Base-by-base conservation (phyloP, 2,888 invertebrate genomes). In the Drosophila paracracens region DNA sequence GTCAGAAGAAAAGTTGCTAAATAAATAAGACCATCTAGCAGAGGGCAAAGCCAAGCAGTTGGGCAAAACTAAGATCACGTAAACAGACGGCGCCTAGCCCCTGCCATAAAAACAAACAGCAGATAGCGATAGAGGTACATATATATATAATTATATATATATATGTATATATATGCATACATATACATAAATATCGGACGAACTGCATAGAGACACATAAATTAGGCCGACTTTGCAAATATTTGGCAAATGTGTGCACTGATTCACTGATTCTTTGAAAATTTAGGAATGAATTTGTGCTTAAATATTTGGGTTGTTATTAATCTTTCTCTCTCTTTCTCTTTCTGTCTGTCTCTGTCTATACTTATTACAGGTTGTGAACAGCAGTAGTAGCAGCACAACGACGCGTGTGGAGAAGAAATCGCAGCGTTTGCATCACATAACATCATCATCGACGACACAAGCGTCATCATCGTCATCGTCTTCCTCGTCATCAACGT, bases 401-500 rank as follows among this genome's bases (percentile, higher is more conserved):
- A 93, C 93, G 83, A 93, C 93, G 78, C 92, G 93, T 56, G 93
- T 93, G 76, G 93, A 93, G 81, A 93, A 93, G 83, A 92, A 93
- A 88, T 92, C 91, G 60, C 92, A 91, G 83, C 93, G 91, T 76
- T 82, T 92, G 74, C 93, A 92, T 88, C 93, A 92, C 83, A 92
- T 92, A 50, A 92, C 92, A 65, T 92, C 81, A 68, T 90, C 88
- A 50, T 94, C 94, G 61, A 91, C 93, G 65, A 88, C 90, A 61
- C 88, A 91, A 61, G 93, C 94, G 66, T 89, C 91, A 43, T 84
- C 86, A 77, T 94, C 94, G 40, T 94, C 94, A 52, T 91, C 92
- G 79, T 94, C 94, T 53, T 94, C 94, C 64, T 91, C 92, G 68
- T 89, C 89, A 56, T 86, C 92, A 38, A 92, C 93, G 48, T 94